These are phyloP conservation scores for Drosophila siamana DNA, from an alignment of 2,888 invertebrate species.

Conservation along the genomic window DNA sequence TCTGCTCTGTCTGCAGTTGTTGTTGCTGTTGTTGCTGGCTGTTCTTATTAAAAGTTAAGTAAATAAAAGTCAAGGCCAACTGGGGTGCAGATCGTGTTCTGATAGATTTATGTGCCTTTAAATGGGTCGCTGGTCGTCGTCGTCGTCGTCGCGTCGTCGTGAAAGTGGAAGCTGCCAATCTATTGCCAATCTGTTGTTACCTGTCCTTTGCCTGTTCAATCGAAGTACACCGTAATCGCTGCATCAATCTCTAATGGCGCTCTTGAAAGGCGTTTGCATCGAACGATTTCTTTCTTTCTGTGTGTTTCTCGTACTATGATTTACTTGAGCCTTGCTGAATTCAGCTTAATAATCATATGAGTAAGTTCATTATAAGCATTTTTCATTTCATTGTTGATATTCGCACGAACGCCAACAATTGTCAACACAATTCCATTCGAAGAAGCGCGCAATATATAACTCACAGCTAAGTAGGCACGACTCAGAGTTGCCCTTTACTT, in stretches of 20 bases:
- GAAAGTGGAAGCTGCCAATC: constrained; percentile 20
- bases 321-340: constrained; percentile 14
- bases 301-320: not conserved
- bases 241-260: constrained; percentile 55
- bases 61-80: constrained; percentile 76
- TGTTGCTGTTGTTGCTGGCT: constrained; percentile 23
- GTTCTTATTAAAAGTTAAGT: constrained; percentile 59
- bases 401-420: constrained; percentile 48
- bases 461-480: constrained; percentile 9
- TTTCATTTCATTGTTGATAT: constrained; percentile 56
- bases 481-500: not conserved
- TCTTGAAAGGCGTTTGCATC: not conserved
- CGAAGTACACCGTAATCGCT: constrained; percentile 44
- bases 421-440: constrained; percentile 35
- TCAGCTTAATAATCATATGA: constrained; percentile 4
- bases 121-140: constrained; percentile 33
- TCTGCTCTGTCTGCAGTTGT: constrained; percentile 16
- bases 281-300: not conserved
- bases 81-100: constrained; percentile 26
- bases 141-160: not conserved
- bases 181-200: constrained; percentile 7
- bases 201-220: constrained; percentile 26
- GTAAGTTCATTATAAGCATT: constrained; percentile 40
- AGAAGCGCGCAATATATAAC: constrained; percentile 23
- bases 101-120: constrained; percentile 58